Percentiles rank a stretch among this genome's conserved stretches.
These are phyloP conservation scores for Pangasius krempfi DNA, from an alignment of 2,797 vertebrate genomes.

Conservation along the genomic window DNA sequence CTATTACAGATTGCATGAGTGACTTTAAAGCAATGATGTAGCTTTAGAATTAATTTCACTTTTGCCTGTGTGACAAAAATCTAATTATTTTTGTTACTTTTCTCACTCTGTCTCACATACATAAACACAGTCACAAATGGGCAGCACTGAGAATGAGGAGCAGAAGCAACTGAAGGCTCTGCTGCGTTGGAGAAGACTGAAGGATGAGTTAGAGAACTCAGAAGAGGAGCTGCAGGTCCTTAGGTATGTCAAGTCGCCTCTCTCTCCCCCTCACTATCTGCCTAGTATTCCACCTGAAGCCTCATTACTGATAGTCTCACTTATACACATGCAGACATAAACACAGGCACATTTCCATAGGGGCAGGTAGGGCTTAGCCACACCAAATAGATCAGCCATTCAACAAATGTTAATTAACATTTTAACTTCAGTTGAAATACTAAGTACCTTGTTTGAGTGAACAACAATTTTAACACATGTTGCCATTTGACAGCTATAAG, in stretches of 20 bases:
- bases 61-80: conserved; percentile 12
- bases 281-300: neutral
- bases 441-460: neutral
- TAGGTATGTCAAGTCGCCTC: conserved; percentile 74
- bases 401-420: neutral
- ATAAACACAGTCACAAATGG: conserved; percentile 71
- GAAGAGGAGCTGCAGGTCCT: conserved; percentile 90
- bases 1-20: neutral
- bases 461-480: neutral
- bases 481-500: too few relatives aligned
- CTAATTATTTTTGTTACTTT: conserved; percentile 16
- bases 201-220: conserved; percentile 87
- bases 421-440: neutral
- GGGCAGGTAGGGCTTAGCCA: neutral
- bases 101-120: conserved; percentile 21
- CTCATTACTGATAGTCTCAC: conserved; percentile 4
- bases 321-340: neutral
- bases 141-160: conserved; percentile 71
- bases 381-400: neutral
- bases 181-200: conserved; percentile 86
- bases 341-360: neutral
- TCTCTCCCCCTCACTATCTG: conserved; percentile 17
- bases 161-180: conserved; percentile 85
- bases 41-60: neutral
- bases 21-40: neutral